Evolutionary conservation across 2,888 invertebrate genomes (phyloP).

Genomic region (Syritta pipiens): DNA sequence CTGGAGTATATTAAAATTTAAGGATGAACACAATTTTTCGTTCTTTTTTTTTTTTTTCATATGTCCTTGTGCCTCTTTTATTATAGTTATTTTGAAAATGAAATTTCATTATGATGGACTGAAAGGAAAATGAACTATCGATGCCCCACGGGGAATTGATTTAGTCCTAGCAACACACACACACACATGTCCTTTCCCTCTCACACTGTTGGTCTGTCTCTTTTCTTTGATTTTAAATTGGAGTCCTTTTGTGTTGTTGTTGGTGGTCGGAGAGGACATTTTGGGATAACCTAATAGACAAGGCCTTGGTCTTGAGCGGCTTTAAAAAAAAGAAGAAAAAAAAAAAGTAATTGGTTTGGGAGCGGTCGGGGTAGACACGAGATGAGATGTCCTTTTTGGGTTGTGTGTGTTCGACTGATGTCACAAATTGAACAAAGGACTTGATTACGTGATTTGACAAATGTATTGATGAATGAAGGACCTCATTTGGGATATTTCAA

Average conservation of each 20-base stretch:
- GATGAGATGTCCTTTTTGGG: background rate
- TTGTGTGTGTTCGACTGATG: constrained; percentile 14
- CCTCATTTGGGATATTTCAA: background rate
- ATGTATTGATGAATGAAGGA: constrained; percentile 16
- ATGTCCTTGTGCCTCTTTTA: constrained; percentile 19
- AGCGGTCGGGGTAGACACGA: background rate
- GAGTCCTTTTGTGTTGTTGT: constrained; percentile 6
- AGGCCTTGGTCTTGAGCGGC: background rate
- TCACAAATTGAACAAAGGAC: constrained; percentile 35
- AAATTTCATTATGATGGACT: constrained; percentile 16
- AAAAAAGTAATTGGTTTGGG: no score
- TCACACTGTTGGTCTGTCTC: background rate
- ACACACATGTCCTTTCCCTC: constrained; percentile 7
- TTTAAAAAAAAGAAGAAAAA: constrained; percentile 2
- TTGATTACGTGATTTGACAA: constrained; percentile 22
- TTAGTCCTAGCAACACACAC: background rate
- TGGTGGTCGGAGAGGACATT: background rate
- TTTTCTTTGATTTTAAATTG: constrained; percentile 2
- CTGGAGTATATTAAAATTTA: constrained; percentile 30
- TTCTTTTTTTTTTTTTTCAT: no score
- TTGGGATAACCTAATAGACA: background rate
- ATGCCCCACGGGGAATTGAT: constrained; percentile 15
- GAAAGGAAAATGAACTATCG: constrained; percentile 25
- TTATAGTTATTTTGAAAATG: background rate
- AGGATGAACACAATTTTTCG: no score